Conservation (phyloP, 2,888 invertebrate species). For the Lottia scabra region DNA sequence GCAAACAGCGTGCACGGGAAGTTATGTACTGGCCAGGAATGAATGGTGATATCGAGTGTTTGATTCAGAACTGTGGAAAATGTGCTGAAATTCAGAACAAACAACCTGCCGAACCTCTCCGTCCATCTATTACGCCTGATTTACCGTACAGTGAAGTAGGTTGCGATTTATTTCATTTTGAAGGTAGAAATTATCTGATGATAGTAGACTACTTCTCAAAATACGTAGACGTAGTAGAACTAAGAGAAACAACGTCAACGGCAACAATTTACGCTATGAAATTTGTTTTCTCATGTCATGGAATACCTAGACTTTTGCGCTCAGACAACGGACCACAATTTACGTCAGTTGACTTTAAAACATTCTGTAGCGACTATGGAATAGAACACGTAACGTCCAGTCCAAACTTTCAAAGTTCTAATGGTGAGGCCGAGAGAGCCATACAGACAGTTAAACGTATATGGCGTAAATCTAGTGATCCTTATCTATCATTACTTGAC, state of each 20-base stretch:
- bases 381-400: conserved; percentile 37
- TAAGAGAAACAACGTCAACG: background rate
- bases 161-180: conserved; percentile 5
- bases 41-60: conserved; percentile 23
- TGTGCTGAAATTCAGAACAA: conserved; percentile 16
- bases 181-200: background rate
- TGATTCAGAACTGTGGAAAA: conserved; percentile 23
- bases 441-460: conserved; percentile 39
- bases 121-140: conserved; percentile 21
- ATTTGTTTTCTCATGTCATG: background rate
- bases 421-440: conserved; percentile 43
- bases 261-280: conserved; percentile 17
- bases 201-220: conserved; percentile 12
- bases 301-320: background rate
- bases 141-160: conserved; percentile 28
- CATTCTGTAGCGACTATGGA: conserved; percentile 28
- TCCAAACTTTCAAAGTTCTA: conserved; percentile 36
- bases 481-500: conserved; percentile 29
- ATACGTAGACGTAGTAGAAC: background rate
- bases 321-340: background rate
- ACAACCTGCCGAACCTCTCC: conserved; percentile 27
- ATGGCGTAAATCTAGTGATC: conserved; percentile 34
- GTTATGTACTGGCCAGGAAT: conserved; percentile 30
- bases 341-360: no score
- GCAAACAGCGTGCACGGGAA: conserved; percentile 10